Base-by-base conservation (phyloP, 2,113 vertebrate species). In the Ailurus styani region DNA sequence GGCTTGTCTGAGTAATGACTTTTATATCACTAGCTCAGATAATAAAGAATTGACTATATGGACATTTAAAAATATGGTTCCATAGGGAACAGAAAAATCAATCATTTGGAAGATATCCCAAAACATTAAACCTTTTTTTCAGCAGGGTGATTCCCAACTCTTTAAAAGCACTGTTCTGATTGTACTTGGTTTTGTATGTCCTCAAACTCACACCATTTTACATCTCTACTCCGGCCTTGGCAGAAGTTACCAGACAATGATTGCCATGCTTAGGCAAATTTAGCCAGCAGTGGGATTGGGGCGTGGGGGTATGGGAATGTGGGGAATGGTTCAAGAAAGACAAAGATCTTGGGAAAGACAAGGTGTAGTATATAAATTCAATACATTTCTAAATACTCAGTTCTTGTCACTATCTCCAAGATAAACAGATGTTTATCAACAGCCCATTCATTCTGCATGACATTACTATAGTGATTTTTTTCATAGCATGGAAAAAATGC, bases 91-190 rank as follows among this genome's bases (percentile, higher is more conserved):
- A 90, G 62, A 95, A 97, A 95, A 91, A 70, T 79, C 20, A 3
- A 10, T 93, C 17, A 55, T 96, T 97, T 97, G 64, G 54, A 96
- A 96, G 75, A 62, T 97, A 82, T 27, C 29, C 37, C 83, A 87
- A 91, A 97, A 84, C 60, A 79, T 83, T 75, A 93, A 90, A 55
- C 57, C 34, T 96, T 96, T 97, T 93, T 68, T 91, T 93, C 27
- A 87, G 55, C 37, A 92, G 70, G 31, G 45, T 93, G 40, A 91
- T 62, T 95, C 37, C 37, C 60, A 95, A 15, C 50, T 95, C n/a
- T 95, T 79, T 72, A 87, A 96, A 96, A 73, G 31, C 42, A 88
- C 45, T 90, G 34, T 78, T 96, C 73, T 95, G 37, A 94, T 27
- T 52, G 34, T 96, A 54, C 13, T 94, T 96, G 66, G 23, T 92